Evolutionary conservation across 2,113 vertebrate species (phyloP).

Genomic region (Bungarus multicinctus): DNA sequence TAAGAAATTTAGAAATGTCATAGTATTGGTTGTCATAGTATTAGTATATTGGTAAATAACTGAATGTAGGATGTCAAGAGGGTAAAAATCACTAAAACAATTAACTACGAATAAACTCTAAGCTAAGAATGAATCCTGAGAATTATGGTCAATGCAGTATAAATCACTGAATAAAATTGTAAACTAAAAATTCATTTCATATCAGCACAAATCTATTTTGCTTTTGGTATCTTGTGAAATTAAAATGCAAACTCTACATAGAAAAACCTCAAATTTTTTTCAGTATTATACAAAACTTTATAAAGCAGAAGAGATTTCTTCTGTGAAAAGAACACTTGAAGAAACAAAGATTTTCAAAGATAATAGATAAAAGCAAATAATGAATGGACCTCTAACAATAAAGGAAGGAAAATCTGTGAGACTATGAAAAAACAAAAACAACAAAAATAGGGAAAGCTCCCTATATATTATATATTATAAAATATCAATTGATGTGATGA

Average conservation of each 20-base stretch:
- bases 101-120: not conserved
- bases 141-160: not conserved
- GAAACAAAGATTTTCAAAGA: not conserved
- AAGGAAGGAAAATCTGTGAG: not conserved
- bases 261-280: not conserved
- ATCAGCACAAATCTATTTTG: not conserved
- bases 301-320: not conserved
- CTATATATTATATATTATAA: not conserved
- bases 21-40: not conserved
- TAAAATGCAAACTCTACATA: not conserved
- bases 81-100: not conserved
- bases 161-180: not conserved
- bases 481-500: not conserved
- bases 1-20: not conserved
- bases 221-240: not conserved
- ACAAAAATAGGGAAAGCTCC: not conserved
- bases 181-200: not conserved
- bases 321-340: not conserved
- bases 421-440: not conserved
- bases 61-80: not conserved
- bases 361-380: not conserved
- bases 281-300: not conserved
- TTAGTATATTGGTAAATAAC: no score
- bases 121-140: not conserved
- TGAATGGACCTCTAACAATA: not conserved